A percentile compares a stretch with the other conserved stretches of the same genome.
These are phyloP conservation scores for Champsocephalus esox DNA, from an alignment of 2,797 vertebrate genomes.

Conservation along the genomic window DNA sequence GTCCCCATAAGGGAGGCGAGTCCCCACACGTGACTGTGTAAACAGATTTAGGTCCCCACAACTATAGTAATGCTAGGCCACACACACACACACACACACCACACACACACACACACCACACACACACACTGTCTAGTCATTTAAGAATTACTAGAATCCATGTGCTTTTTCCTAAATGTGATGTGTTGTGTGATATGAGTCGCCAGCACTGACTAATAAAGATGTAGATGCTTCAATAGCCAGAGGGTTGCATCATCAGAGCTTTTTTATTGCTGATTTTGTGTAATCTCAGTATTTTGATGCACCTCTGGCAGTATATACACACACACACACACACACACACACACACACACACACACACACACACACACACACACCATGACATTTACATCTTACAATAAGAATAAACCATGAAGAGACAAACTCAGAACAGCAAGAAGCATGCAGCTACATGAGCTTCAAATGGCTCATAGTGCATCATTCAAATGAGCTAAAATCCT, in stretches of 20 bases:
- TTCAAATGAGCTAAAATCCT: too few relatives aligned
- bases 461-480: too few relatives aligned
- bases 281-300: conserved; percentile 48
- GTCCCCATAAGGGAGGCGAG: too few relatives aligned
- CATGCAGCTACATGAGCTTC: too few relatives aligned
- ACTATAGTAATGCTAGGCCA: not conserved
- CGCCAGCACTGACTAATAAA: conserved; percentile 22
- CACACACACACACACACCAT: not conserved
- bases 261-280: conserved; percentile 16
- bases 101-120: conserved; percentile 21
- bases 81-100: conserved; percentile 17
- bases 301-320: not conserved
- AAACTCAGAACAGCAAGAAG: too few relatives aligned
- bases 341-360: too few relatives aligned
- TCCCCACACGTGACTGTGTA: too few relatives aligned
- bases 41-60: too few relatives aligned
- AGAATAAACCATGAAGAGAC: too few relatives aligned
- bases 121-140: not conserved
- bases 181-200: conserved; percentile 1
- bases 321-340: too few relatives aligned
- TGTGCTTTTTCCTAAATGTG: not conserved
- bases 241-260: not conserved
- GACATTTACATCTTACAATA: too few relatives aligned
- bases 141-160: not conserved
- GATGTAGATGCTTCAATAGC: not conserved